These are phyloP conservation scores for Anabacerthia variegaticeps DNA, from an alignment of 2,797 vertebrate genomes.

Conservation along the genomic window DNA sequence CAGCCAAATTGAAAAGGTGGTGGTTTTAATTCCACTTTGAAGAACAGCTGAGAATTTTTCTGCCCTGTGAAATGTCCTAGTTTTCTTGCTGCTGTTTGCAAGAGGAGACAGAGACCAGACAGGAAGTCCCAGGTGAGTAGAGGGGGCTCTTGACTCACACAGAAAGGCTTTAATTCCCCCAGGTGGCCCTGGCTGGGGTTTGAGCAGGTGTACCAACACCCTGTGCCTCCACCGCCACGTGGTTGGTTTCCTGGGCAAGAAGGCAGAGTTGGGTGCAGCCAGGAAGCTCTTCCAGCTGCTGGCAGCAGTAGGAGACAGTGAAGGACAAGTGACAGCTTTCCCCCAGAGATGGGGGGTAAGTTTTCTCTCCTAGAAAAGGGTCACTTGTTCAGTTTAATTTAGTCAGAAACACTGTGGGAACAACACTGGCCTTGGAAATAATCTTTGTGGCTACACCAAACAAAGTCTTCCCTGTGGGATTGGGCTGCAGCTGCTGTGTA, in stretches of 20 bases:
- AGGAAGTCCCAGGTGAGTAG: background rate
- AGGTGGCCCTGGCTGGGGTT: accelerated
- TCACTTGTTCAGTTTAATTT: background rate
- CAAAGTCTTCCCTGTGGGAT: background rate
- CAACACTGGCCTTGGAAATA: background rate
- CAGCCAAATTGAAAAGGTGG: accelerated
- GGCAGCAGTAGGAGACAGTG: background rate
- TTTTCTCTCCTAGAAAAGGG: background rate
- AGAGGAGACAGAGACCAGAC: too few relatives aligned
- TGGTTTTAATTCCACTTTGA: background rate
- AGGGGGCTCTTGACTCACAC: accelerated
- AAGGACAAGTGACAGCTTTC: background rate
- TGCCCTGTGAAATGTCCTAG: accelerated
- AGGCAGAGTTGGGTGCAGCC: accelerated
- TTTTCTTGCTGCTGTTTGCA: accelerated
- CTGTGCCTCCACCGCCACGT: accelerated
- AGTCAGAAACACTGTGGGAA: background rate
- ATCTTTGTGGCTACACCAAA: background rate
- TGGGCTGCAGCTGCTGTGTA: accelerated
- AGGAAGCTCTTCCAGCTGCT: accelerated
- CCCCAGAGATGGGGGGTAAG: accelerated
- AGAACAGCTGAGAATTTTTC: background rate
- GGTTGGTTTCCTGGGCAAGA: accelerated
- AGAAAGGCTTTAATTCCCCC: accelerated
- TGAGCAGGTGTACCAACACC: background rate